These are phyloP conservation scores for Plebejus melissa DNA, from an alignment of 2,888 invertebrate genomes.

Conservation along the genomic window DNA sequence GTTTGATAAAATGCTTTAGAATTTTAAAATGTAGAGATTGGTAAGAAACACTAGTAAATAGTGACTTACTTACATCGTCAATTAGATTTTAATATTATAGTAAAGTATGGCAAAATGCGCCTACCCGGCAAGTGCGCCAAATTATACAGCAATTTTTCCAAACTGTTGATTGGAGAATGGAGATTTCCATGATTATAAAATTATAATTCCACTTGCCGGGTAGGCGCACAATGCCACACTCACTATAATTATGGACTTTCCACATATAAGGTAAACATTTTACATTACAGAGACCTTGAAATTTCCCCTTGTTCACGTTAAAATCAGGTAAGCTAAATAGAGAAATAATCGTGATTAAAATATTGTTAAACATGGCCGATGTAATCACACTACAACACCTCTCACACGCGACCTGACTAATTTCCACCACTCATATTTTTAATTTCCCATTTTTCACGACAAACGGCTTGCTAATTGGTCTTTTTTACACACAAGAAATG, in stretches of 20 bases:
- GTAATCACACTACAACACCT: conserved; percentile 21
- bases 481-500: neutral
- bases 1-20: too few species aligned
- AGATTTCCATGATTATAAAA: too few species aligned
- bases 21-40: too few species aligned
- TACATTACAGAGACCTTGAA: neutral
- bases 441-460: neutral
- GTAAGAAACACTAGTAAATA: too few species aligned
- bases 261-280: neutral
- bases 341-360: conserved; percentile 7
- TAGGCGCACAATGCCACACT: too few species aligned
- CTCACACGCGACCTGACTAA: neutral
- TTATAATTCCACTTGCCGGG: too few species aligned
- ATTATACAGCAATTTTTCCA: too few species aligned
- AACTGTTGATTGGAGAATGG: too few species aligned
- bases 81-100: too few species aligned
- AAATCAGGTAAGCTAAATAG: neutral
- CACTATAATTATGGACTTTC: neutral
- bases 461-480: conserved; percentile 5
- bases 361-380: neutral
- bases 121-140: too few species aligned
- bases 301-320: neutral
- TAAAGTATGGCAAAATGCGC: too few species aligned
- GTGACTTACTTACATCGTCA: too few species aligned
- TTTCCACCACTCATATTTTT: conserved; percentile 1